Percentiles rank a stretch among this genome's conserved stretches.
Conservation (phyloP, 1,140 invertebrate genomes). For the Drosophila bifasciata region DNA sequence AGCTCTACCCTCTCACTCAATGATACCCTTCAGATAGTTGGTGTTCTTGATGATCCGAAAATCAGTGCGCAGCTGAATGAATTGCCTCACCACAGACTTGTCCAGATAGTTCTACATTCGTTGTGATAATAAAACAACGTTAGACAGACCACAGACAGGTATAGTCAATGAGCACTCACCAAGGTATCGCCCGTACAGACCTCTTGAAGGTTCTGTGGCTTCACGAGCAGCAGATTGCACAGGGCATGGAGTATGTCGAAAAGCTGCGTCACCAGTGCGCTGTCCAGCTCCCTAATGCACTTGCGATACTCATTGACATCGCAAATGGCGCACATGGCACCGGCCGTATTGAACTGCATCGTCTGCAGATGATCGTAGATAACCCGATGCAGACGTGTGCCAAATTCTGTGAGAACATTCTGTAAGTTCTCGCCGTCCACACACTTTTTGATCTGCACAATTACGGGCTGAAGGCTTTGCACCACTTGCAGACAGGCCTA, state of each 20-base stretch:
- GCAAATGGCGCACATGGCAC: constrained; percentile 98
- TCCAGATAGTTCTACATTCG: constrained; percentile 92
- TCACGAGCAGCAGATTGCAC: constrained; percentile 97
- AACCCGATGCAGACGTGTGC: constrained; percentile 95
- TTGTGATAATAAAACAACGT: constrained; percentile 17
- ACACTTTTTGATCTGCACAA: constrained; percentile 91
- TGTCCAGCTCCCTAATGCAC: constrained; percentile 90
- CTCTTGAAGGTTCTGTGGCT: constrained; percentile 97
- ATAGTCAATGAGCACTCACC: constrained; percentile 86
- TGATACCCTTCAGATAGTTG: constrained; percentile 78
- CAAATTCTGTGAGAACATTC: constrained; percentile 94
- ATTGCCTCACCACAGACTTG: constrained; percentile 93
- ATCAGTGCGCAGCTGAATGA: constrained; percentile 96
- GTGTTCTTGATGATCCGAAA: constrained; percentile 78
- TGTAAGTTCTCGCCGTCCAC: constrained; percentile 97
- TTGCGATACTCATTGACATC: constrained; percentile 98
- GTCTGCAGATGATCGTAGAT: constrained; percentile 97
- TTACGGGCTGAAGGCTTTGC: constrained; percentile 91
- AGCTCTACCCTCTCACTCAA: constrained; percentile 56
- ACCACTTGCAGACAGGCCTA: constrained; percentile 95
- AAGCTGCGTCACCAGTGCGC: constrained; percentile 91
- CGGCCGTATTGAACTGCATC: constrained; percentile 97
- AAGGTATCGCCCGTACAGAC: constrained; percentile 97
- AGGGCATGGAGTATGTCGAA: constrained; percentile 98
- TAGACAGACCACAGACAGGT: neutral